phyloP scores from a whole-genome alignment of 2,888 invertebrate species.

The Oligia latruncula region DNA sequence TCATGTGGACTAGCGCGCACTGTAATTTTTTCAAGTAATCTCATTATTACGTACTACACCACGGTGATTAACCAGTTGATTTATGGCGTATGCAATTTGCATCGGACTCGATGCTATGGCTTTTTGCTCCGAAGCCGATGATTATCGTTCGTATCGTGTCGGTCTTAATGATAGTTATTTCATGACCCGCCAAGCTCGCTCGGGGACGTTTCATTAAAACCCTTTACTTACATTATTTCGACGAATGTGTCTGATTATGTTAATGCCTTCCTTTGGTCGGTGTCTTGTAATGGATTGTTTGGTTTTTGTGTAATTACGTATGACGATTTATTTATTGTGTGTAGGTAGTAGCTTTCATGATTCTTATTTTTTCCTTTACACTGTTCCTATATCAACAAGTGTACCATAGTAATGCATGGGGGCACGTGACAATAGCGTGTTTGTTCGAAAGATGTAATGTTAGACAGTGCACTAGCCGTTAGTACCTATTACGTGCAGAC shows the following conservation, averaged over 20 bases:
- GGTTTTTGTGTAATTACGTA: constrained; percentile 69
- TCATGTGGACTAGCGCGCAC: constrained; percentile 75
- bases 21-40: constrained; percentile 88
- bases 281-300: constrained; percentile 86
- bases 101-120: constrained; percentile 86
- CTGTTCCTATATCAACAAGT: constrained; percentile 45
- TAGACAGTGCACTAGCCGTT: constrained; percentile 16
- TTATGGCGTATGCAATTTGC: constrained; percentile 89
- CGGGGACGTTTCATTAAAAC: constrained; percentile 89
- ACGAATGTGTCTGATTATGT: constrained; percentile 88
- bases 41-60: constrained; percentile 85
- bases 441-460: constrained; percentile 25
- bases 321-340: constrained; percentile 54
- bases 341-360: not conserved
- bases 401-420: constrained; percentile 8
- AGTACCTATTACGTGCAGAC: constrained; percentile 27
- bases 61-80: constrained; percentile 89
- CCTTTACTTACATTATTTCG: constrained; percentile 87
- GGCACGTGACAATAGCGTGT: constrained; percentile 17
- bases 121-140: constrained; percentile 87
- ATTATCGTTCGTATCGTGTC: constrained; percentile 90
- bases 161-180: constrained; percentile 89
- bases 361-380: not conserved
- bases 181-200: constrained; percentile 87
- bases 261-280: constrained; percentile 82